Conservation (phyloP, 2,888 invertebrate genomes). For the Zygogramma bicolorata region DNA sequence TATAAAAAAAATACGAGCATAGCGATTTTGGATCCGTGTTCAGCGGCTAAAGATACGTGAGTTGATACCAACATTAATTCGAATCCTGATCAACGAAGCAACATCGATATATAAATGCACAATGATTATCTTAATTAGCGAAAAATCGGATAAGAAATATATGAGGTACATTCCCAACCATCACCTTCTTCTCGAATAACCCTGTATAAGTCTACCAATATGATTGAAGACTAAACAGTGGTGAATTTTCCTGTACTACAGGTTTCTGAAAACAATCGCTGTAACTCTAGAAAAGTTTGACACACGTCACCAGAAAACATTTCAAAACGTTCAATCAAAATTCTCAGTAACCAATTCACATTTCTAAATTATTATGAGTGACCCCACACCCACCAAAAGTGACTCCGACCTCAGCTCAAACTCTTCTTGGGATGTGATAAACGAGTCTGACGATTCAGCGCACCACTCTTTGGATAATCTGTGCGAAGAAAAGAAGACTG, state of each 20-base stretch:
- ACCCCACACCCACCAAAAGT: conserved; percentile 43
- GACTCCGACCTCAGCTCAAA: conserved; percentile 56
- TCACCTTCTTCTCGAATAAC: too few relatives aligned
- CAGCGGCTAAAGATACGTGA: too few relatives aligned
- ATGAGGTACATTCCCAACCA: too few relatives aligned
- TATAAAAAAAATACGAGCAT: too few relatives aligned
- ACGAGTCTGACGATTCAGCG: conserved; percentile 32
- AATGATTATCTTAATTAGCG: too few relatives aligned
- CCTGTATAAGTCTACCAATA: too few relatives aligned
- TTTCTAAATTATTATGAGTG: conserved; percentile 44
- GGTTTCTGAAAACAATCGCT: conserved; percentile 11
- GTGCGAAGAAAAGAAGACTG: conserved; percentile 21
- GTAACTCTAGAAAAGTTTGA: conserved; percentile 27
- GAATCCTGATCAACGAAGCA: too few relatives aligned
- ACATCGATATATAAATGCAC: too few relatives aligned
- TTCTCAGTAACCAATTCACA: conserved; percentile 32
- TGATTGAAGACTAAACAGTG: not conserved
- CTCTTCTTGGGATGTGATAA: conserved; percentile 58
- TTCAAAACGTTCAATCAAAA: conserved; percentile 35
- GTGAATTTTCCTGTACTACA: not conserved
- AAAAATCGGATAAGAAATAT: too few relatives aligned
- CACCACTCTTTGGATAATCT: conserved; percentile 33
- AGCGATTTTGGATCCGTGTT: too few relatives aligned
- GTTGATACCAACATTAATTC: too few relatives aligned
- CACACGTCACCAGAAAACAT: conserved; percentile 36